Conservation (phyloP, 2,888 invertebrate genomes). For the Lochmaea crataegi region DNA sequence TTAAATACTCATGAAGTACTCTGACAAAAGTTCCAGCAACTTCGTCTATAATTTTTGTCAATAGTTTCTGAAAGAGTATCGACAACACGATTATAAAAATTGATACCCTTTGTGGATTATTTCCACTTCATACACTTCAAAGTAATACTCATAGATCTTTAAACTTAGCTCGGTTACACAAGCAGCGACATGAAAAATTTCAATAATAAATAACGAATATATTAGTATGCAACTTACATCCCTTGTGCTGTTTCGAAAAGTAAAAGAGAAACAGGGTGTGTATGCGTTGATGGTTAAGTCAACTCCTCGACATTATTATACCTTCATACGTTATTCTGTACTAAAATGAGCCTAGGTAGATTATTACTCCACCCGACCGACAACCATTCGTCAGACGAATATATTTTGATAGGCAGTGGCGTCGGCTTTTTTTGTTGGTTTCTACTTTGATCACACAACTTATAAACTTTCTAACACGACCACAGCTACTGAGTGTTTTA, state of each 20-base stretch:
- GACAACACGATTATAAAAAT: slow-evolving; percentile 9
- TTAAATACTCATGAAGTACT: too few species aligned
- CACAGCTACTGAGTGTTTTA: too few species aligned
- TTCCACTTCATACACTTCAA: slow-evolving; percentile 20
- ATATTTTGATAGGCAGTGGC: too few species aligned
- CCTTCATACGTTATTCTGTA: too few species aligned
- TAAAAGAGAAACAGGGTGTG: slow-evolving; percentile 12
- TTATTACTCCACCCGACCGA: too few species aligned
- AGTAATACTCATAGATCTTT: slow-evolving; percentile 16
- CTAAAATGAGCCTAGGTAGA: too few species aligned
- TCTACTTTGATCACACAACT: too few species aligned
- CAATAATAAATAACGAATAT: slow-evolving; percentile 44
- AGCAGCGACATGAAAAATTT: slow-evolving; percentile 38
- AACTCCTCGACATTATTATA: too few species aligned
- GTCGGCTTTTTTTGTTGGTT: too few species aligned
- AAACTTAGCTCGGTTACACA: slow-evolving; percentile 20
- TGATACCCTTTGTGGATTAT: slow-evolving; percentile 9
- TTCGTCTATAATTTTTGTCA: not conserved
- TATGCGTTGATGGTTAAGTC: not conserved
- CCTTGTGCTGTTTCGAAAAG: slow-evolving; percentile 36
- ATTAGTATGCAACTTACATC: slow-evolving; percentile 49
- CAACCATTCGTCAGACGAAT: too few species aligned
- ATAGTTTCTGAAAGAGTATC: not conserved
- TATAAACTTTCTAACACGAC: too few species aligned
- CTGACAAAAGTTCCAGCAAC: too few species aligned